Conservation (phyloP, 2,888 invertebrate genomes). For the Ametastegia equiseti region DNA sequence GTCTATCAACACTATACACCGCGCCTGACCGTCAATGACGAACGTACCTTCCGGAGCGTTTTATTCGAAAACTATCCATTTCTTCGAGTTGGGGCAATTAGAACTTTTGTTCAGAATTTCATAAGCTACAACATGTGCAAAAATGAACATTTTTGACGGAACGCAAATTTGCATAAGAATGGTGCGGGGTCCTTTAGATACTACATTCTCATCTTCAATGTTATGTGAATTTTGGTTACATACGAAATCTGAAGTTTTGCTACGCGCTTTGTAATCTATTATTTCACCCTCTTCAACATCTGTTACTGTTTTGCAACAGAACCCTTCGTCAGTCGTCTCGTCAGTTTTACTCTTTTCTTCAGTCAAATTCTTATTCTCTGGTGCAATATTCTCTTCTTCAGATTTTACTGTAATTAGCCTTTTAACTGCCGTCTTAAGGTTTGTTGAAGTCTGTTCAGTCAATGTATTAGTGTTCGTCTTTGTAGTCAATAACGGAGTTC, state of each 20-base stretch:
- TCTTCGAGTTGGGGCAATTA: no score
- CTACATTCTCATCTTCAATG: constrained; percentile 4
- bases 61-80: no score
- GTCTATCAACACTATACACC: no score
- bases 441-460: neutral
- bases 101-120: no score
- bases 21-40: no score
- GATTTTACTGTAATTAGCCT: neutral
- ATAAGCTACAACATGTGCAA: no score
- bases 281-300: neutral
- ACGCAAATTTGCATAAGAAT: no score
- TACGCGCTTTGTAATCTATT: neutral
- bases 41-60: no score
- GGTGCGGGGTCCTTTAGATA: no score
- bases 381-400: neutral
- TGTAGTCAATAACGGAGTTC: neutral
- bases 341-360: neutral
- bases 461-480: neutral
- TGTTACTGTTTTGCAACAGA: neutral
- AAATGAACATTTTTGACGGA: no score
- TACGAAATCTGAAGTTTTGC: constrained; percentile 34
- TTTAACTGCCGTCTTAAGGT: neutral
- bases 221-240: constrained; percentile 11
- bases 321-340: neutral
- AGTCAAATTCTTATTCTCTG: neutral